A percentile compares a stretch with the other conserved stretches of the same genome.
phyloP scores from a whole-genome alignment of 2,113 vertebrate genomes.

The Tragelaphus strepsiceros region DNA sequence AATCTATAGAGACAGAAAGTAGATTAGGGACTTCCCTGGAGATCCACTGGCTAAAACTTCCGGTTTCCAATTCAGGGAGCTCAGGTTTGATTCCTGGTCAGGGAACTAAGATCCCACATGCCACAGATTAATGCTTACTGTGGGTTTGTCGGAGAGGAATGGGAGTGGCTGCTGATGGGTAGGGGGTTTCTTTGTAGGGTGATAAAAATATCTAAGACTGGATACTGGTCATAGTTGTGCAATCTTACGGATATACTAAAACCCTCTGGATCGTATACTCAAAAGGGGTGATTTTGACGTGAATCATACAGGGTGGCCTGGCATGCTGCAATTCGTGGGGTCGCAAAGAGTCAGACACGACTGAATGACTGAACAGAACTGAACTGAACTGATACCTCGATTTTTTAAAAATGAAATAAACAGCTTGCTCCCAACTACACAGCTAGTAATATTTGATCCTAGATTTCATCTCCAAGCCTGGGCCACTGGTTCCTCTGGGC shows the following conservation, averaged over 20 bases:
- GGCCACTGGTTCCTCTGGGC: no score
- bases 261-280: background rate
- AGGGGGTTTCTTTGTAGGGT: background rate
- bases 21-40: background rate
- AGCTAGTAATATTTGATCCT: background rate
- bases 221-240: background rate
- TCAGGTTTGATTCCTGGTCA: background rate
- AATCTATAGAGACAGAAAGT: background rate
- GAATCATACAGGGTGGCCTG: background rate
- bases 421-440: background rate
- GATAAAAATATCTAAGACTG: background rate
- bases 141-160: no score
- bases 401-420: background rate
- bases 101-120: background rate
- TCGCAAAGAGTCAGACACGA: no score
- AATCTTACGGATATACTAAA: background rate
- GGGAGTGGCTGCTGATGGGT: no score
- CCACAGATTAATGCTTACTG: background rate
- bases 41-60: background rate
- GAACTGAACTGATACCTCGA: no score
- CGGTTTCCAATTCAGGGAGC: background rate
- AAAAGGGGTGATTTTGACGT: background rate
- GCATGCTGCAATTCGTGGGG: no score
- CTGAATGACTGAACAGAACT: no score
- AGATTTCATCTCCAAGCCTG: rapidly evolving